These are phyloP conservation scores for Intellagama lesueurii DNA, from an alignment of 2,797 vertebrate species.

Conservation along the genomic window DNA sequence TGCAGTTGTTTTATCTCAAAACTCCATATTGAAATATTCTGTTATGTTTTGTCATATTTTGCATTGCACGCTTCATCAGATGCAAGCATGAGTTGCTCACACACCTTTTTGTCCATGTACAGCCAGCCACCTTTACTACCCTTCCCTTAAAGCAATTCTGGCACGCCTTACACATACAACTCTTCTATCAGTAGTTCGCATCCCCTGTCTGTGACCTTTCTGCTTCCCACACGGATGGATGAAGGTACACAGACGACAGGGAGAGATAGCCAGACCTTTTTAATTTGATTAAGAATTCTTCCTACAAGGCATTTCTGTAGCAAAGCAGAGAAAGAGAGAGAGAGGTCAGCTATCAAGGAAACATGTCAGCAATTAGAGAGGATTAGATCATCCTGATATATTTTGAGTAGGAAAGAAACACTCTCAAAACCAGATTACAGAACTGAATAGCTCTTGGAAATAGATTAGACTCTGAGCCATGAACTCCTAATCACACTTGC, in stretches of 20 bases:
- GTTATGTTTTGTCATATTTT: background rate
- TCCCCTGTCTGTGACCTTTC: background rate
- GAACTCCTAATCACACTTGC: background rate
- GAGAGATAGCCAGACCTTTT: background rate
- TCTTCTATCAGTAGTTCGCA: background rate
- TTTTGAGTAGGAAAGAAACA: slow-evolving; percentile 10
- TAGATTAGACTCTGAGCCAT: background rate
- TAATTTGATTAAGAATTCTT: background rate
- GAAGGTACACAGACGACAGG: background rate
- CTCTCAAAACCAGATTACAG: slow-evolving; percentile 3
- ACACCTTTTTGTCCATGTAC: too few species aligned
- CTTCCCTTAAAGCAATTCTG: background rate
- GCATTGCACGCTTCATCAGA: background rate
- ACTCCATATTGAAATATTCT: background rate
- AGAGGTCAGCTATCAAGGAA: background rate
- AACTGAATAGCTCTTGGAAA: background rate
- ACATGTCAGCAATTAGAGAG: slow-evolving; percentile 8
- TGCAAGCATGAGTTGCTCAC: background rate
- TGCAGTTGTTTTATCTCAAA: background rate
- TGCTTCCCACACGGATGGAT: background rate
- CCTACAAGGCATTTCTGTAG: background rate
- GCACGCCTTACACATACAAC: background rate
- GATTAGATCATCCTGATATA: background rate
- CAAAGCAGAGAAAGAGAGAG: too few species aligned
- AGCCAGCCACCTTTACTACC: background rate